Evolutionary conservation across 2,888 invertebrate species (phyloP).

Genomic region (Polia nebulosa): DNA sequence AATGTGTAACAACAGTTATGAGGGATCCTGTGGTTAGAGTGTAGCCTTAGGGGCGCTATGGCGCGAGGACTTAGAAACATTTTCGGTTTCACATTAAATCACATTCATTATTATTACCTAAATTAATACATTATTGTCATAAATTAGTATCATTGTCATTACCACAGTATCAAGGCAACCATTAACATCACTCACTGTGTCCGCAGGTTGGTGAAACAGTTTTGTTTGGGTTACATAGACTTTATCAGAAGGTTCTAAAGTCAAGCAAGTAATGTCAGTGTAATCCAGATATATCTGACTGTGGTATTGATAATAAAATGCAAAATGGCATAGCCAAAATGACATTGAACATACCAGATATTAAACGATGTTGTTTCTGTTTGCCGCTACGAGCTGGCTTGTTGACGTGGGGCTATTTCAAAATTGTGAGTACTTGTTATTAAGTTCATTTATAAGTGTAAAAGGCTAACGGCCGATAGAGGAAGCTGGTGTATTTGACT

Average conservation of each 20-base stretch:
- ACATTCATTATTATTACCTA: no score
- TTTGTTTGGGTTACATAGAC: no score
- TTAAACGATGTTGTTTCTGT: conserved; percentile 56
- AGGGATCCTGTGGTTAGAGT: no score
- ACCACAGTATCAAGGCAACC: not conserved
- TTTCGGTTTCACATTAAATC: no score
- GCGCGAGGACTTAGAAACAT: no score
- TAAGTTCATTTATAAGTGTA: no score
- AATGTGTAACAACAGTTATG: no score
- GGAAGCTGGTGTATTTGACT: no score
- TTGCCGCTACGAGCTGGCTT: conserved; percentile 58
- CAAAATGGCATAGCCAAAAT: conserved; percentile 27
- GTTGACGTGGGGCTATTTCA: conserved; percentile 55
- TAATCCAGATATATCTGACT: not conserved
- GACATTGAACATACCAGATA: conserved; percentile 30
- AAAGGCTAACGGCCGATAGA: no score
- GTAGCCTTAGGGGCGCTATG: no score
- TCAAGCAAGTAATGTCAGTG: not conserved
- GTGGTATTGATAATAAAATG: not conserved
- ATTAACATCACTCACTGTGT: not conserved
- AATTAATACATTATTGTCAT: no score
- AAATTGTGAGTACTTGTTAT: conserved; percentile 62
- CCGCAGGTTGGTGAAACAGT: no score
- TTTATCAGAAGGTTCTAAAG: not conserved
- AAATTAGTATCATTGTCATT: not conserved